Base-by-base conservation (phyloP, 1,140 invertebrate species). In the Brachionus angularis region DNA sequence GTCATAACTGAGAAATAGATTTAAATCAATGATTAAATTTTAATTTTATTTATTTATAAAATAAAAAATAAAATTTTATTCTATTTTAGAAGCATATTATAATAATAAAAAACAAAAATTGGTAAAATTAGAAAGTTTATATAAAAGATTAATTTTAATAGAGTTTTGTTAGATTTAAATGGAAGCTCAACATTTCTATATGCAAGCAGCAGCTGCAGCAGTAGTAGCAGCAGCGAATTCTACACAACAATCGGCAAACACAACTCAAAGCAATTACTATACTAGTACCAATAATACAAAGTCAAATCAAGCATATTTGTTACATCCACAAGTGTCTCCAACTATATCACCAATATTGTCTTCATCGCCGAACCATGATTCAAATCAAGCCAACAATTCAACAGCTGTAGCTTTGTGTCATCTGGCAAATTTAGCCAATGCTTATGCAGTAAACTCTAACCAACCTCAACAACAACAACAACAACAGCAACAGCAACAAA, bases 171-270 rank as follows among this genome's bases (percentile, higher is more conserved):
- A n/a, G n/a, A n/a, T n/a, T 47, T 25, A 29, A 50, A 67, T 67
- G 62, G 62, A 67, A 67, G 42, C 62, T 21, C 62, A 67, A n/a
- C 42, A 67, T 50, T 67, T 67, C 29, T 67, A 67, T 23, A 67
- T 67, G 62, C 39, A 46, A 47, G 62, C 62, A 67, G 62, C 44
- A 2, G 62, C 31, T 2, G 62, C 16, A 1, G 62, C 31, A 8
- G 39, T 16, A 10, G 39, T 16, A 10, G 62, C 62, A 12, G 62
- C 62, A 18, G n/a, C 62, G 3, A 47, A 58, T 33, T 8, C 2
- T 8, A 7, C 53, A 5, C 7, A n/a, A n/a, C n/a, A n/a, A n/a
- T n/a, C 34, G 8, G 23, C 16, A 12, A 58, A 7, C n/a, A 31
- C 52, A 3, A 55, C 31, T 55, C 16, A 23, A 10, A 39, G 25